These are phyloP conservation scores for Spisula subtruncata DNA, from an alignment of 2,888 invertebrate genomes.

Conservation along the genomic window DNA sequence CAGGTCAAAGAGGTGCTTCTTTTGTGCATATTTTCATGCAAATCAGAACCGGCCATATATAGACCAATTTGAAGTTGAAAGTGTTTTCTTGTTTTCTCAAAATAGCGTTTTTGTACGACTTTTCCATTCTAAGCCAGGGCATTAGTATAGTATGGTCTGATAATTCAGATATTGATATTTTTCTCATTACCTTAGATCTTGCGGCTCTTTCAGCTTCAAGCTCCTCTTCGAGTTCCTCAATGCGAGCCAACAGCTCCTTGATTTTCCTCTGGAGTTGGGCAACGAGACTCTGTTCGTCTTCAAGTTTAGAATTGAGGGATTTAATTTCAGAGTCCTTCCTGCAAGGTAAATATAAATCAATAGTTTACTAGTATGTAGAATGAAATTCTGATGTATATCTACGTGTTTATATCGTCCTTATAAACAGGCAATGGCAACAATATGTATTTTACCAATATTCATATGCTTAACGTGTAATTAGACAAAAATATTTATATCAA, in stretches of 20 bases:
- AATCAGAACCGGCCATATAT: too few relatives aligned
- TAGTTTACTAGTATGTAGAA: not conserved
- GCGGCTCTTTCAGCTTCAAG: constrained; percentile 99
- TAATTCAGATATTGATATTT: not conserved
- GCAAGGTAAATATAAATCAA: not conserved
- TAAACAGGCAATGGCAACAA: too few relatives aligned
- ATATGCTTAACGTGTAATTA: too few relatives aligned
- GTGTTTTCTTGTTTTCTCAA: too few relatives aligned
- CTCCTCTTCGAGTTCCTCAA: constrained; percentile 99
- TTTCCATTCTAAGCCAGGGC: too few relatives aligned
- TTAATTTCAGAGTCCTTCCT: constrained; percentile 99
- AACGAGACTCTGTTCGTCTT: constrained; percentile 99
- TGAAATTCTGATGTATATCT: not conserved
- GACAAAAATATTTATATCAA: not conserved
- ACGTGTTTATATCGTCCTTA: too few relatives aligned
- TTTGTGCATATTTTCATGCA: too few relatives aligned
- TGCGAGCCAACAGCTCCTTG: constrained; percentile 98
- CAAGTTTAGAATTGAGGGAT: constrained; percentile 96
- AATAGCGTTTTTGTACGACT: too few relatives aligned
- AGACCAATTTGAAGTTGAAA: too few relatives aligned
- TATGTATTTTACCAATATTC: too few relatives aligned
- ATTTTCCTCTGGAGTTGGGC: constrained; percentile 99
- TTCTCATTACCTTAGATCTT: constrained; percentile 93
- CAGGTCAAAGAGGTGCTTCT: too few relatives aligned
- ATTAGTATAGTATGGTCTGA: too few relatives aligned